phyloP scores from a whole-genome alignment of 2,888 invertebrate species.

The Melipona beecheii region DNA sequence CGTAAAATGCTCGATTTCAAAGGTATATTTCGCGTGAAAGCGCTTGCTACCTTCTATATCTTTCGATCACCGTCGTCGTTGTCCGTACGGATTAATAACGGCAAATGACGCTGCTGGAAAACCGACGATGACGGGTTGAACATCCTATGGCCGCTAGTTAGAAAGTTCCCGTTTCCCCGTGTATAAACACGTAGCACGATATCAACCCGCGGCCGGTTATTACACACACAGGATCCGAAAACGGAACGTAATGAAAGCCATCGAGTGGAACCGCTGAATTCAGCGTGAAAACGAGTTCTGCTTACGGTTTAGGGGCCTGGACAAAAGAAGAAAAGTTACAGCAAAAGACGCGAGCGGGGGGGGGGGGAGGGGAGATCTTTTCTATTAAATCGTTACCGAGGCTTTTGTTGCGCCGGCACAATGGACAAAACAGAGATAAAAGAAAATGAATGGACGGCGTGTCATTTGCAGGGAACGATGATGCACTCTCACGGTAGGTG shows the following conservation, averaged over 20 bases:
- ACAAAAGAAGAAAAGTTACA: conserved; percentile 19
- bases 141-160: background rate
- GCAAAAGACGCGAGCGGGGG: conserved; percentile 18
- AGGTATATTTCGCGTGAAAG: conserved; percentile 46
- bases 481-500: conserved; percentile 72
- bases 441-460: conserved; percentile 66
- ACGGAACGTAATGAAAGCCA: background rate
- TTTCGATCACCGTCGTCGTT: background rate
- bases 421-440: conserved; percentile 67
- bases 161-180: conserved; percentile 17
- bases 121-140: conserved; percentile 1
- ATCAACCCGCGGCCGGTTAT: background rate
- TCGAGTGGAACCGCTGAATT: conserved; percentile 2
- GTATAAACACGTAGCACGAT: background rate
- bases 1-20: conserved; percentile 46
- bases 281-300: conserved; percentile 9
- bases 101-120: background rate
- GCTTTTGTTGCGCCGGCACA: conserved; percentile 67
- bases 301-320: background rate
- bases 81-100: conserved; percentile 37
- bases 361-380: conserved; percentile 30
- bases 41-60: background rate
- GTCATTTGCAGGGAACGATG: conserved; percentile 71
- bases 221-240: background rate
- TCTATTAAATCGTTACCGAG: conserved; percentile 70